These are phyloP conservation scores for Carassius gibelio DNA, from an alignment of 2,113 vertebrate genomes.

Conservation along the genomic window DNA sequence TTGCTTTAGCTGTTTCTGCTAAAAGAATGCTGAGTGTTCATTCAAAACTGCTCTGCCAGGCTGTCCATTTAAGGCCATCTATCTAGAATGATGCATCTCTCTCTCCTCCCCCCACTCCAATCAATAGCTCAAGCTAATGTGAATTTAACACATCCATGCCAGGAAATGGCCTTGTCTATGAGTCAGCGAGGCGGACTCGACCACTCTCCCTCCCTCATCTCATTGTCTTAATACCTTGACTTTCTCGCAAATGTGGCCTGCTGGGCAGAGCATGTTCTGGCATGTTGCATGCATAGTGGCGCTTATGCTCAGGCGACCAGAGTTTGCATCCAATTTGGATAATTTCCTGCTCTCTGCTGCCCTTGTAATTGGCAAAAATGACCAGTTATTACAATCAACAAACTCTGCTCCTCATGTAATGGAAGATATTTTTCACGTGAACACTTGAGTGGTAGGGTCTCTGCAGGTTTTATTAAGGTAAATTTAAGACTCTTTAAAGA, in stretches of 20 bases:
- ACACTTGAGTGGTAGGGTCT: too few relatives aligned
- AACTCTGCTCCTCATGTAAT: too few relatives aligned
- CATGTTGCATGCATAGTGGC: too few relatives aligned
- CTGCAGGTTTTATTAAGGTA: too few relatives aligned
- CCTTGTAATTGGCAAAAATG: background rate
- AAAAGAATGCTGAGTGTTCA: conserved; percentile 48
- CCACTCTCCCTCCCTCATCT: conserved; percentile 47
- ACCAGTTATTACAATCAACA: background rate
- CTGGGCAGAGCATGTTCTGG: too few relatives aligned
- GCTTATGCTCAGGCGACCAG: background rate
- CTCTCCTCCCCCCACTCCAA: conserved; percentile 29
- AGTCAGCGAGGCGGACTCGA: conserved; percentile 21
- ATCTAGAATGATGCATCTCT: conserved; percentile 50
- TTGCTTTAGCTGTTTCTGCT: conserved; percentile 26
- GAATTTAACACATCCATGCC: conserved; percentile 51
- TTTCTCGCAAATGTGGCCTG: background rate
- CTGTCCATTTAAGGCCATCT: conserved; percentile 41
- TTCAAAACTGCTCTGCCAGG: conserved; percentile 50
- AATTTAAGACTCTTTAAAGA: too few relatives aligned
- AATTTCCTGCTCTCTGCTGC: background rate
- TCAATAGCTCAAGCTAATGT: conserved; percentile 59
- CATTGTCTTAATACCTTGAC: background rate
- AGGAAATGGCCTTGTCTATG: conserved; percentile 53
- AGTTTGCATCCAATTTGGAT: background rate
- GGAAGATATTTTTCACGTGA: background rate